phyloP scores from a whole-genome alignment of 2,888 invertebrate genomes.

The Apamea epomidion region DNA sequence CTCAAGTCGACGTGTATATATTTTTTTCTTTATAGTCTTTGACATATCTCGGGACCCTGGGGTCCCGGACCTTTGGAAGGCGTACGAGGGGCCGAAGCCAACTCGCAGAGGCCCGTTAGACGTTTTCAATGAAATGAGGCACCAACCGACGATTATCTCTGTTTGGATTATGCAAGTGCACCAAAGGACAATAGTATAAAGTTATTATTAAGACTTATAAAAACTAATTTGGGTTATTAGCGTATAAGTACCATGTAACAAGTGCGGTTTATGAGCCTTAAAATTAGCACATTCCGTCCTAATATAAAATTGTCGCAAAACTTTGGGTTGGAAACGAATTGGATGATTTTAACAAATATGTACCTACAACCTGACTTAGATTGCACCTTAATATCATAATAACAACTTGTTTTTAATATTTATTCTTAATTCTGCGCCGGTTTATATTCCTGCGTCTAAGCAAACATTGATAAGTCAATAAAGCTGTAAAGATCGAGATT shows the following conservation, averaged over 20 bases:
- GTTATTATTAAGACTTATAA: not conserved
- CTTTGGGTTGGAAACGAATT: too few relatives aligned
- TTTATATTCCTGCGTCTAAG: slow-evolving; percentile 3
- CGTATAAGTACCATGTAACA: slow-evolving; percentile 19
- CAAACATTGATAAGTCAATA: slow-evolving; percentile 17
- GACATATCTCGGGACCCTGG: too few relatives aligned
- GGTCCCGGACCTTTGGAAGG: too few relatives aligned
- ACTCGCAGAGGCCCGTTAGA: too few relatives aligned
- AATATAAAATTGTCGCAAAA: slow-evolving; percentile 16
- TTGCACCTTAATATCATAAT: slow-evolving; percentile 15
- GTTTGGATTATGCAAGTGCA: too few relatives aligned
- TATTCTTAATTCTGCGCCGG: not conserved
- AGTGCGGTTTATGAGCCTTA: not conserved
- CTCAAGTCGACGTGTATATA: too few relatives aligned
- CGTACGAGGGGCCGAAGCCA: too few relatives aligned
- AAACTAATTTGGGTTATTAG: slow-evolving; percentile 36
- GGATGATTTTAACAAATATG: slow-evolving; percentile 28
- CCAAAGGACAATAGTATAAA: too few relatives aligned
- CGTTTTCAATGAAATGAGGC: too few relatives aligned
- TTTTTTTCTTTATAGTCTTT: too few relatives aligned
- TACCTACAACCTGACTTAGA: slow-evolving; percentile 13
- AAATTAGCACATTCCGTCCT: slow-evolving; percentile 31
- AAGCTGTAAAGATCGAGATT: slow-evolving; percentile 3
- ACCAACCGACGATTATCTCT: too few relatives aligned
- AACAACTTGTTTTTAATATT: slow-evolving; percentile 38